Evolutionary conservation across 1,140 invertebrate species (phyloP).

Genomic region (Trichonephila clavata): DNA sequence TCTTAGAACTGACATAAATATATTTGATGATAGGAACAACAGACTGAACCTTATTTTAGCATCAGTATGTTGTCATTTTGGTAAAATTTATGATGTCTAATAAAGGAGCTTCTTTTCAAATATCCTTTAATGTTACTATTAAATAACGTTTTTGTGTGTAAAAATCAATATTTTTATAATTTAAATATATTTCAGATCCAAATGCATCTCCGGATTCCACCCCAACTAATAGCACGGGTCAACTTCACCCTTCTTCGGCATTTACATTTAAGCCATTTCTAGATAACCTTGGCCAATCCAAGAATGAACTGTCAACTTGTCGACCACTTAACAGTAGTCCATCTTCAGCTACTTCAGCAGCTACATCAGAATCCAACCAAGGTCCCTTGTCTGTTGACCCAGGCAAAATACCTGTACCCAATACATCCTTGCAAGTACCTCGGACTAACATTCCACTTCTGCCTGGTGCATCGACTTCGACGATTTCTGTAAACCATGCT

Average conservation of each 20-base stretch:
- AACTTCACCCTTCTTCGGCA: constrained; percentile 55
- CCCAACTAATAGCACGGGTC: constrained; percentile 28
- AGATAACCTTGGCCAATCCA: constrained; percentile 56
- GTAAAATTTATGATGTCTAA: too few species aligned
- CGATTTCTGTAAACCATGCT: constrained; percentile 66
- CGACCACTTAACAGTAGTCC: constrained; percentile 19
- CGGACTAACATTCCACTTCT: constrained; percentile 53
- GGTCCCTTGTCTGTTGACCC: not conserved
- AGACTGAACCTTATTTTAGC: too few species aligned
- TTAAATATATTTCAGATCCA: constrained; percentile 29
- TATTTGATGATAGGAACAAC: too few species aligned
- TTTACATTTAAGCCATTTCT: constrained; percentile 69
- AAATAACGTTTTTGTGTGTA: too few species aligned
- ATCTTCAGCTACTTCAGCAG: constrained; percentile 27
- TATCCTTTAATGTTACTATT: too few species aligned
- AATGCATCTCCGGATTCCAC: constrained; percentile 48
- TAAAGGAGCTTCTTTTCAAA: too few species aligned
- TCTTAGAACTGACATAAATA: too few species aligned
- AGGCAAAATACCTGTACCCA: constrained; percentile 4
- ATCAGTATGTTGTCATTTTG: too few species aligned
- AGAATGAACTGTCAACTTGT: constrained; percentile 5
- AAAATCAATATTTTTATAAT: too few species aligned
- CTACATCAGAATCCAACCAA: constrained; percentile 23
- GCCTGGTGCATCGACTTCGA: not conserved
- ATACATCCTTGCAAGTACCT: constrained; percentile 38